These are phyloP conservation scores for Lutjanus argentimaculatus DNA, from an alignment of 2,797 vertebrate species.

Conservation along the genomic window DNA sequence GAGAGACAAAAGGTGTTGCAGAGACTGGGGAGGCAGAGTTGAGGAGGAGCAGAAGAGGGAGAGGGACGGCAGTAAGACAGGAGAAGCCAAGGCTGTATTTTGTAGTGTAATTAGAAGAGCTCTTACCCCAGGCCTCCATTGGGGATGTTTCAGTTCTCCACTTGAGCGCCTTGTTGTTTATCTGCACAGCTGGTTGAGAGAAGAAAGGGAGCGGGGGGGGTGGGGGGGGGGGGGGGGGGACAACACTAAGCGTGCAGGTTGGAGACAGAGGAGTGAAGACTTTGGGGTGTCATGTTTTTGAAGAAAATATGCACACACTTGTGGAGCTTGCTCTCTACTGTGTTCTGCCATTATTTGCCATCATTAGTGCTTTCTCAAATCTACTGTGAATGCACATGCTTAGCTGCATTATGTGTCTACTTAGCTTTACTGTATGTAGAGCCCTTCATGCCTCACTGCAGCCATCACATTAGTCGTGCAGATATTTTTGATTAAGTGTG, in stretches of 20 bases:
- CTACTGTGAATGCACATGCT: background rate
- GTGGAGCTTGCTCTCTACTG: background rate
- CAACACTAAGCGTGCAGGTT: slow-evolving; percentile 25
- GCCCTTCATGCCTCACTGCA: background rate
- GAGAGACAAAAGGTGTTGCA: slow-evolving; percentile 20
- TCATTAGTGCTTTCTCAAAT: slow-evolving; percentile 6
- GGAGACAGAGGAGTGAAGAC: slow-evolving; percentile 34
- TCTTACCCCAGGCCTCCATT: slow-evolving; percentile 56
- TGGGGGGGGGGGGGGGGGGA: slow-evolving; percentile 7
- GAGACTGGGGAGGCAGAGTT: slow-evolving; percentile 25
- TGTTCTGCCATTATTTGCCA: background rate
- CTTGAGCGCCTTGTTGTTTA: slow-evolving; percentile 74
- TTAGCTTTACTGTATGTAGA: background rate
- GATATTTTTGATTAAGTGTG: slow-evolving; percentile 22
- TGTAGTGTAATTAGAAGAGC: slow-evolving; percentile 74
- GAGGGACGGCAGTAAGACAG: slow-evolving; percentile 33
- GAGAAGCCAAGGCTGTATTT: slow-evolving; percentile 54
- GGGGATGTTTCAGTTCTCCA: slow-evolving; percentile 70
- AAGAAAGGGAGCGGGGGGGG: slow-evolving; percentile 12
- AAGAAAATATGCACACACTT: slow-evolving; percentile 40
- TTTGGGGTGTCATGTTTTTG: slow-evolving; percentile 38
- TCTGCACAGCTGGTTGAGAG: slow-evolving; percentile 69
- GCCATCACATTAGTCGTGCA: slow-evolving; percentile 17
- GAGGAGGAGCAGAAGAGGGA: slow-evolving; percentile 25
- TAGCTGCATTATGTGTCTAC: background rate